These are phyloP conservation scores for Leptosomus discolor DNA, from an alignment of 2,113 vertebrate genomes.

Conservation along the genomic window DNA sequence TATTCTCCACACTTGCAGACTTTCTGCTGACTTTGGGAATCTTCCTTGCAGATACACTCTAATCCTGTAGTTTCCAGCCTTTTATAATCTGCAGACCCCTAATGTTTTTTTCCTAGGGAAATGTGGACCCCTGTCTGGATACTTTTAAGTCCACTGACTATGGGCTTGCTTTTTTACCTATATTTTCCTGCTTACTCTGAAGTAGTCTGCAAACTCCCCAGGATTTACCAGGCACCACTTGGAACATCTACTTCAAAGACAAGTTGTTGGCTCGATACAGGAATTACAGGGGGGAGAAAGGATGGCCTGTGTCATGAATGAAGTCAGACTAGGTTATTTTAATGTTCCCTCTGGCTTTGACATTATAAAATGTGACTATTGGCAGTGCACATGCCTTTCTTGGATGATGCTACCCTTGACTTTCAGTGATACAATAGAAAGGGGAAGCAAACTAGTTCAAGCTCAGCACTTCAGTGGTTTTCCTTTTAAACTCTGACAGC, in stretches of 20 bases:
- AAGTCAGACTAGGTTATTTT: not conserved
- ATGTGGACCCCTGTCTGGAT: not conserved
- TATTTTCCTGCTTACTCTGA: not conserved
- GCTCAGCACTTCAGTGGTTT: conserved; percentile 28
- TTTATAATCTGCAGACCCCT: not conserved
- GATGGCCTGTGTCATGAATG: not conserved
- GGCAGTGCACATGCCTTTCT: not conserved
- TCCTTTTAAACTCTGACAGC: conserved; percentile 34
- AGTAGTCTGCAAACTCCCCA: not conserved
- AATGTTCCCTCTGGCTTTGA: not conserved
- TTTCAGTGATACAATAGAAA: not conserved
- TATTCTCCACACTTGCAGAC: not conserved
- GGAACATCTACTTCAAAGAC: not conserved
- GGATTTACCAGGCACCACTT: not conserved
- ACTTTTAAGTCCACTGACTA: not conserved
- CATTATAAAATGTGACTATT: not conserved
- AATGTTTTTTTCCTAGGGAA: not conserved
- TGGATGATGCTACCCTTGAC: not conserved
- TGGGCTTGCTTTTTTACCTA: not conserved
- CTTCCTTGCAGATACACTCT: not conserved
- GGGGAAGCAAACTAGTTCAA: conserved; percentile 1
- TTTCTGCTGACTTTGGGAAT: not conserved
- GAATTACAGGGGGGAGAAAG: not conserved
- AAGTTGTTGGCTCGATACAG: not conserved
- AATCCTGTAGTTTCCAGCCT: not conserved